Conservation (phyloP, 2,888 invertebrate genomes). For the Zelleria hepariella region DNA sequence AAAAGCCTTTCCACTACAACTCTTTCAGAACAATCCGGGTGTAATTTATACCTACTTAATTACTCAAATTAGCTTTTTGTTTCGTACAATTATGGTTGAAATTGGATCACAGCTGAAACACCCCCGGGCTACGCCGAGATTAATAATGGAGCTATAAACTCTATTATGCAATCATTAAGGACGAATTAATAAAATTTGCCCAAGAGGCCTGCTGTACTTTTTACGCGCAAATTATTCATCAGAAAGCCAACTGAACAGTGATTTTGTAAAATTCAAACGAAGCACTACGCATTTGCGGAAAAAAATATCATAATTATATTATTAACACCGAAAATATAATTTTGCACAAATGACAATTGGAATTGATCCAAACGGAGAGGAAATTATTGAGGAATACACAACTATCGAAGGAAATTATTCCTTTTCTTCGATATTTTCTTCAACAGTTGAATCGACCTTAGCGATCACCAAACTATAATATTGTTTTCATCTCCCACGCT, state of each 20-base stretch:
- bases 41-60: no score
- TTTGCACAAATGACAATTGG: no score
- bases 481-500: no score
- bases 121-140: conserved; percentile 24
- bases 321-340: neutral
- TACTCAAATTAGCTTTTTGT: neutral
- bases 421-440: no score
- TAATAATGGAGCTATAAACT: conserved; percentile 54
- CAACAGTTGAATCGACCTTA: no score
- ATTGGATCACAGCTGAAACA: neutral
- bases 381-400: no score
- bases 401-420: no score
- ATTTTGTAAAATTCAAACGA: neutral
- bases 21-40: no score
- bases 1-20: no score
- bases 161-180: conserved; percentile 58
- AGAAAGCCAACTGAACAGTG: neutral
- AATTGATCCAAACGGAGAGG: no score
- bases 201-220: conserved; percentile 38
- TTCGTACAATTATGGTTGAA: neutral
- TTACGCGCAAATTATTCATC: conserved; percentile 29
- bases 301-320: neutral
- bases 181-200: conserved; percentile 54
- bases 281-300: neutral
- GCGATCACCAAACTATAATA: no score